These are phyloP conservation scores for Cyclargus thomasi DNA, from an alignment of 1,140 invertebrate genomes.

Conservation along the genomic window DNA sequence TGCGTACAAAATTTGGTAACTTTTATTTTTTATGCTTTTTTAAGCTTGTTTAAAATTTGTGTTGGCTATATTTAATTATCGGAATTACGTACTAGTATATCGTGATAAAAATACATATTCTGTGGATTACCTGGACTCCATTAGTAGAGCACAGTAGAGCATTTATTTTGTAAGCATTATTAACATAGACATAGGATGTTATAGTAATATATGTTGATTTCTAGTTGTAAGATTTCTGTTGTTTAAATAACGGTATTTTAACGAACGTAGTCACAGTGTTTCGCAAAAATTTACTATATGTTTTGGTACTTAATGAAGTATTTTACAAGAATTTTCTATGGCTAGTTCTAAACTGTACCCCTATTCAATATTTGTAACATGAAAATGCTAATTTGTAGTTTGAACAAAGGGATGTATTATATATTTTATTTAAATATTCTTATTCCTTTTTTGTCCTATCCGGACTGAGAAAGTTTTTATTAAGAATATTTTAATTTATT, in stretches of 20 bases:
- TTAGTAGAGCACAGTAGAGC: constrained; percentile 50
- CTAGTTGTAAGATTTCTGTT: constrained; percentile 61
- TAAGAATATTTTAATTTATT: neutral
- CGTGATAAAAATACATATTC: constrained; percentile 4
- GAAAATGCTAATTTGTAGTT: too few relatives aligned
- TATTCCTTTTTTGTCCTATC: neutral
- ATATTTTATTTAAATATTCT: too few relatives aligned
- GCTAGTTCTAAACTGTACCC: neutral
- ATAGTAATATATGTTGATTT: constrained; percentile 75
- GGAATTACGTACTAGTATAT: neutral
- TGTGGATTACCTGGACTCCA: constrained; percentile 4
- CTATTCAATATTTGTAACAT: too few relatives aligned
- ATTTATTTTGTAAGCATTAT: constrained; percentile 64
- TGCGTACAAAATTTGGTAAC: neutral
- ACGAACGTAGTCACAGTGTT: constrained; percentile 17
- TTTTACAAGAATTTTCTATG: neutral
- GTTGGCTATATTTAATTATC: neutral
- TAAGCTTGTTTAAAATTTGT: neutral
- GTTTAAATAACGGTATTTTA: constrained; percentile 47
- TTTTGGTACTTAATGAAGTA: neutral
- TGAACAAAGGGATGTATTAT: too few relatives aligned
- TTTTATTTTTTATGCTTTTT: neutral
- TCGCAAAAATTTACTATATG: neutral
- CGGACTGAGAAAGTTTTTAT: neutral
- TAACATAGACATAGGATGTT: constrained; percentile 62